These are phyloP conservation scores for Menura novaehollandiae DNA, from an alignment of 2,113 vertebrate genomes.

Conservation along the genomic window DNA sequence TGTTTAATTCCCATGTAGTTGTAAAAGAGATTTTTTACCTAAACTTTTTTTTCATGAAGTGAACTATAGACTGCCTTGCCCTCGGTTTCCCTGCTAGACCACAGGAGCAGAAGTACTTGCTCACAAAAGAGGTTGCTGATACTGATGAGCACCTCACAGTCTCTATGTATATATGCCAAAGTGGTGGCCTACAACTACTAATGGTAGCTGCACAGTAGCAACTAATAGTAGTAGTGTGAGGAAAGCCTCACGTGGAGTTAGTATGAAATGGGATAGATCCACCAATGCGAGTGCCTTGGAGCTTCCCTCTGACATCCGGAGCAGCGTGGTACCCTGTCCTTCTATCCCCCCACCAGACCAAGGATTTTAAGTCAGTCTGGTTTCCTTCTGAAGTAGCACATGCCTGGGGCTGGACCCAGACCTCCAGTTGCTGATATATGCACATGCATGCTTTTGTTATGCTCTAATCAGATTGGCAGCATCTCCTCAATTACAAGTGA, in stretches of 20 bases:
- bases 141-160: neutral
- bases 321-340: neutral
- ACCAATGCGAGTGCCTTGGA: fast-evolving
- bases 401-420: neutral
- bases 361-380: neutral
- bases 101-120: neutral
- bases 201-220: fast-evolving
- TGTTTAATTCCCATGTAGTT: neutral
- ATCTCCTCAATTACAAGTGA: neutral
- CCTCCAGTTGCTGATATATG: neutral
- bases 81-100: neutral
- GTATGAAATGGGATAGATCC: neutral
- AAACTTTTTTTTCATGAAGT: fast-evolving
- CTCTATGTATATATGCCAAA: fast-evolving
- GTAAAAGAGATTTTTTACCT: neutral
- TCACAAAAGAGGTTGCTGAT: neutral
- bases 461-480: neutral
- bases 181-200: neutral
- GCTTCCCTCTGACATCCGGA: neutral
- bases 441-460: neutral
- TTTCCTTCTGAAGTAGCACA: neutral
- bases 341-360: neutral
- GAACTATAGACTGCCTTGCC: fast-evolving
- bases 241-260: neutral
- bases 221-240: neutral